A percentile compares a stretch with the other conserved stretches of the same genome.
Evolutionary conservation across 2,113 vertebrate genomes (phyloP).

Genomic region (Callopanchax toddi): DNA sequence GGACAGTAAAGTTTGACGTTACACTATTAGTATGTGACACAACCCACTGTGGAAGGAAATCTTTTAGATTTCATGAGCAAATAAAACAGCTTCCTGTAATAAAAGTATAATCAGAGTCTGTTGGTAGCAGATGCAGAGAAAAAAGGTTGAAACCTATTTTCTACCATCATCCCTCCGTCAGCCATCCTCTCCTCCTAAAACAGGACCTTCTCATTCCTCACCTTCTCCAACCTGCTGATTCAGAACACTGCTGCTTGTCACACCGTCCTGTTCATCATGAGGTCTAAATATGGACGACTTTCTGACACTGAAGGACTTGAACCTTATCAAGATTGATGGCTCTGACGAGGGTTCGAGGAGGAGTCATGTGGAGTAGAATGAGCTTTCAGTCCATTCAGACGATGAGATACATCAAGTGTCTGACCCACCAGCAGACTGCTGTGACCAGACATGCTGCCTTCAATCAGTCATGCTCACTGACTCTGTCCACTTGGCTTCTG

Average conservation of each 20-base stretch:
- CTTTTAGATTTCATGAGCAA: not conserved
- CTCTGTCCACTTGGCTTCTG: slow-evolving; percentile 8
- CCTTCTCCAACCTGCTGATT: not conserved
- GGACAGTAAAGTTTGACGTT: not conserved
- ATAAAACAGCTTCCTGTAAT: not conserved
- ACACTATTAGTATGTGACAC: not conserved
- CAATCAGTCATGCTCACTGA: slow-evolving; percentile 21
- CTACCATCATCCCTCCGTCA: not conserved
- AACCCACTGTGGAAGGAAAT: not conserved
- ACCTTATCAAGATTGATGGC: slow-evolving; percentile 36
- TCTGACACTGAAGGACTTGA: slow-evolving; percentile 21
- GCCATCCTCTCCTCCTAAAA: not conserved
- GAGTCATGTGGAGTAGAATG: slow-evolving; percentile 8
- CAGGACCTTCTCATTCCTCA: not conserved
- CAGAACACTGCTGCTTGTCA: not conserved
- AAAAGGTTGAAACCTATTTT: not conserved
- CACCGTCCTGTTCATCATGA: not conserved
- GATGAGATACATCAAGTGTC: slow-evolving; percentile 41
- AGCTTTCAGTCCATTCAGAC: slow-evolving; percentile 37
- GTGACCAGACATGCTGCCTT: slow-evolving; percentile 11
- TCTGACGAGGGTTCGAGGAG: not conserved
- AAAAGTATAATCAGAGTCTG: not conserved
- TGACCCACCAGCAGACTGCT: slow-evolving; percentile 31
- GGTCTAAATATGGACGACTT: slow-evolving; percentile 1
- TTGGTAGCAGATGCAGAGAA: not conserved